Evolutionary conservation across 2,113 vertebrate genomes (phyloP).

Genomic region (Picathartes gymnocephalus): DNA sequence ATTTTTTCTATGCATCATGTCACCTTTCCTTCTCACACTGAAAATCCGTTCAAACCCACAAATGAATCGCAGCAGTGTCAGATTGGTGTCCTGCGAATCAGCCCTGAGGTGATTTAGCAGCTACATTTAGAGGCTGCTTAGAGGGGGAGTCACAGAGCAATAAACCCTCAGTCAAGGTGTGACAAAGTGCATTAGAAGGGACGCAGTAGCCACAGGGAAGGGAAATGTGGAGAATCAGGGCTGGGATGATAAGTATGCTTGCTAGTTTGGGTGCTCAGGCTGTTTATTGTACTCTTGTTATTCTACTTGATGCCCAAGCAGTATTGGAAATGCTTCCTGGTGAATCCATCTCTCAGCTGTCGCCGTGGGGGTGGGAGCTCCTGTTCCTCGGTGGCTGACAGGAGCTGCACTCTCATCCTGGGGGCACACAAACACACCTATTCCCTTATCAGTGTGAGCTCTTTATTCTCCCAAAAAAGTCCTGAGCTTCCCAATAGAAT

Average conservation of each 20-base stretch:
- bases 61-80: not conserved
- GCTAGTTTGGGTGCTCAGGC: not conserved
- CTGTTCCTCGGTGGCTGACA: not conserved
- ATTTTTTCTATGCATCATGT: rapidly evolving
- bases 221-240: not conserved
- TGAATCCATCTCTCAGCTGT: not conserved
- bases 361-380: not conserved
- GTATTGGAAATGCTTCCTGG: not conserved
- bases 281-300: not conserved
- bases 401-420: not conserved
- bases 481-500: not conserved
- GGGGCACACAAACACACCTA: not conserved
- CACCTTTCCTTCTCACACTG: not conserved
- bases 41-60: not conserved
- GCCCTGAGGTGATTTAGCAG: not conserved
- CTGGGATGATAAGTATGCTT: not conserved
- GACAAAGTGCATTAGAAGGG: not conserved
- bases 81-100: not conserved
- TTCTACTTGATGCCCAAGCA: not conserved
- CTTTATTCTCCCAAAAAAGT: rapidly evolving
- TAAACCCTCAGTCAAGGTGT: not conserved
- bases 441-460: rapidly evolving
- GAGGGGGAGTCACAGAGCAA: not conserved
- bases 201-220: not conserved
- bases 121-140: not conserved